Conservation (phyloP, 1,140 invertebrate species). For the Eriosoma lanigerum region DNA sequence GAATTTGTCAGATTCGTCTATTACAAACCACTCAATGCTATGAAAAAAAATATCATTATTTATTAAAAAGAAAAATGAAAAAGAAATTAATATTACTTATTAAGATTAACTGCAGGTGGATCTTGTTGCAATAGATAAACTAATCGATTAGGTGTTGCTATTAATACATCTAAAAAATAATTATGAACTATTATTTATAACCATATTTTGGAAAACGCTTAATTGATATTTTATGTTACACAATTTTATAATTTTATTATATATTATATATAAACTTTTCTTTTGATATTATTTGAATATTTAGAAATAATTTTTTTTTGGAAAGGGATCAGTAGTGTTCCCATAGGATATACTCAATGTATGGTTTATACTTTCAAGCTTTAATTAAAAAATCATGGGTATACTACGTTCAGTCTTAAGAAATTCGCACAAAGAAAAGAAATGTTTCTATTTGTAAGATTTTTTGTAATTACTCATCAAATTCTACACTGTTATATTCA, state of each 20-base stretch:
- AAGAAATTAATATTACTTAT: conserved; percentile 72
- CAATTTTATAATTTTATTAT: not conserved
- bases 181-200: not conserved
- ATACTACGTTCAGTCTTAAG: too few species aligned
- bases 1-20: conserved; percentile 94
- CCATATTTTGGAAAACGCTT: not conserved
- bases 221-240: not conserved
- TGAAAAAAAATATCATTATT: conserved; percentile 53
- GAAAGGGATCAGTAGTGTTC: too few species aligned
- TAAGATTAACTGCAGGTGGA: conserved; percentile 70
- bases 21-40: conserved; percentile 85
- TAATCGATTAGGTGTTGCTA: conserved; percentile 97
- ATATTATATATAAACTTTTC: too few species aligned
- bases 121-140: conserved; percentile 82
- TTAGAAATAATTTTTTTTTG: too few species aligned
- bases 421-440: too few species aligned
- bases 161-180: conserved; percentile 76
- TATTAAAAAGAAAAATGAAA: conserved; percentile 43
- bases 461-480: too few species aligned
- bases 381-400: too few species aligned
- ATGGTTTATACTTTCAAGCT: too few species aligned
- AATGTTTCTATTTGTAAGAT: too few species aligned
- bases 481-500: too few species aligned
- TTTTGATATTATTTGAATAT: too few species aligned
- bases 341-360: too few species aligned